Percentiles rank a stretch among this genome's conserved stretches.
Conservation (phyloP, 2,113 vertebrate genomes). For the Trogon surrucura region DNA sequence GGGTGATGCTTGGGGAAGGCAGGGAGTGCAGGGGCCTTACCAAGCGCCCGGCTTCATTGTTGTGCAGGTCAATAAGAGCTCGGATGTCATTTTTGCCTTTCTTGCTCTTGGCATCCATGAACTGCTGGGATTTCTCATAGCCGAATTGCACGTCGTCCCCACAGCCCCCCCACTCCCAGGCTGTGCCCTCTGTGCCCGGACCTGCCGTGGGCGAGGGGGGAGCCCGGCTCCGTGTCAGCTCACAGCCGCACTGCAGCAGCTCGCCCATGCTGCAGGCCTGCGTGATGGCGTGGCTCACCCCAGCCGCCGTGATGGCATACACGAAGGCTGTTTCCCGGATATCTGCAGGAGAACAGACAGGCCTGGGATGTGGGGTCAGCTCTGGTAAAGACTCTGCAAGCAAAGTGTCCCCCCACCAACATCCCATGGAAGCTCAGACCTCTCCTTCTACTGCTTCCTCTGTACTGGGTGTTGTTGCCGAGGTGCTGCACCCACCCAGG, state of each 20-base stretch:
- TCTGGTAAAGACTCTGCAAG: not conserved
- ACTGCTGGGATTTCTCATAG: constrained; percentile 95
- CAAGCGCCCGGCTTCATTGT: constrained; percentile 94
- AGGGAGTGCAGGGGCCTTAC: constrained; percentile 57
- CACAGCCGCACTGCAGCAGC: constrained; percentile 93
- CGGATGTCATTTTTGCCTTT: constrained; percentile 94
- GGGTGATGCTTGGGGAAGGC: not conserved
- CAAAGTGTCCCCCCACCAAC: not conserved
- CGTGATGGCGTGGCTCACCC: constrained; percentile 93
- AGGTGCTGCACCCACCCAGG: not conserved
- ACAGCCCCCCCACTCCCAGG: constrained; percentile 98
- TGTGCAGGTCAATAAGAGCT: constrained; percentile 92
- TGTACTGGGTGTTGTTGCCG: rapidly evolving
- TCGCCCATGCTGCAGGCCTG: constrained; percentile 99
- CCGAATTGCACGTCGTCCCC: constrained; percentile 97
- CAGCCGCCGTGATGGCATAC: constrained; percentile 92
- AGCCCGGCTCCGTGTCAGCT: constrained; percentile 86
- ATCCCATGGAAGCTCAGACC: not conserved
- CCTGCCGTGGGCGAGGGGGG: constrained; percentile 60
- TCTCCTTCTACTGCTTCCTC: not conserved
- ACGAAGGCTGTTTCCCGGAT: constrained; percentile 98
- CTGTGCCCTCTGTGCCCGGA: constrained; percentile 76
- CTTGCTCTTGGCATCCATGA: constrained; percentile 93
- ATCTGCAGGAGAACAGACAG: constrained; percentile 72
- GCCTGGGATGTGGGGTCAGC: rapidly evolving